Conservation (phyloP, 2,797 vertebrate species). For the Bothrops alternatus region DNA sequence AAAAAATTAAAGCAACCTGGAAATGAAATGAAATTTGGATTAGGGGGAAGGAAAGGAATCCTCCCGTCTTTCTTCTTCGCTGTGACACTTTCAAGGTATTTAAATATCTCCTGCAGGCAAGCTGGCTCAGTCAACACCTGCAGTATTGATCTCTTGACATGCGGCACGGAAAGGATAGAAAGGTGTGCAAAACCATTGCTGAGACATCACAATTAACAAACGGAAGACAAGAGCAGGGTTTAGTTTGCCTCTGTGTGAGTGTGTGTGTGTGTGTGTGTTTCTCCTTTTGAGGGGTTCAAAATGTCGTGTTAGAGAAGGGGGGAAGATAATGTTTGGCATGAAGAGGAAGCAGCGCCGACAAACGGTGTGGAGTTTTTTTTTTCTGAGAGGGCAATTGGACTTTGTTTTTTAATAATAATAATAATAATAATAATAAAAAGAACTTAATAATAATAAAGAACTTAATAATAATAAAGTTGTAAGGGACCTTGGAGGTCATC, state of each 20-base stretch:
- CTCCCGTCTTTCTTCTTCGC: conserved; percentile 50
- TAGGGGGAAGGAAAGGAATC: conserved; percentile 9
- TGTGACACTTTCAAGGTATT: conserved; percentile 53
- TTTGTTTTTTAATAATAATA: no score
- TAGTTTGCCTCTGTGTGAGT: no score
- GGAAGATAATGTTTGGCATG: background rate
- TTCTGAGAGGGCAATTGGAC: background rate
- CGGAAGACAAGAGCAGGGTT: conserved; percentile 7
- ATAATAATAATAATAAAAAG: no score
- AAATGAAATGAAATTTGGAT: conserved; percentile 57
- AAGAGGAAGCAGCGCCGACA: conserved; percentile 4
- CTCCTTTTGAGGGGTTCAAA: background rate
- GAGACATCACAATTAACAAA: conserved; percentile 50
- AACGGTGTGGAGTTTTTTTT: background rate
- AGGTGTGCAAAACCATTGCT: conserved; percentile 29
- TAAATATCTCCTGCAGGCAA: conserved; percentile 49
- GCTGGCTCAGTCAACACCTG: conserved; percentile 57
- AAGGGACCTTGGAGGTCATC: no score
- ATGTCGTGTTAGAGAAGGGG: conserved; percentile 16
- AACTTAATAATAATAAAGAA: no score
- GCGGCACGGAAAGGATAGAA: conserved; percentile 54
- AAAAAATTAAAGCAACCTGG: conserved; percentile 60
- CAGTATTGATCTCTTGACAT: conserved; percentile 56
- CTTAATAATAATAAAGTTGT: no score
- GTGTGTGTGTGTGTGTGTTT: background rate